Base-by-base conservation (phyloP, 2,888 invertebrate species). In the Metalampra italica region DNA sequence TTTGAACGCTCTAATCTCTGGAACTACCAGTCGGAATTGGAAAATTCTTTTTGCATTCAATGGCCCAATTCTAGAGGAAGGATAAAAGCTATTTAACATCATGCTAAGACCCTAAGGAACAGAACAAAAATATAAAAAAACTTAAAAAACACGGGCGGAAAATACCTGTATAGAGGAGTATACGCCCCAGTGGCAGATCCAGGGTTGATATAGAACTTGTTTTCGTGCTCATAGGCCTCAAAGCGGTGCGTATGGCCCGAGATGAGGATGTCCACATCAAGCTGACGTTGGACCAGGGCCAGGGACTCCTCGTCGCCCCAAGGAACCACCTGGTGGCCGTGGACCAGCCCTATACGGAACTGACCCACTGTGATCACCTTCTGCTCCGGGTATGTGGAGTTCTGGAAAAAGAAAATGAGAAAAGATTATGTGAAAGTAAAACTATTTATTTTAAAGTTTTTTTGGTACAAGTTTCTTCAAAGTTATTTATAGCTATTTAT, bases 351-450 rank as follows among this genome's bases (percentile, higher is more conserved):
- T 71, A 99, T 99, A 46, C 98, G 94, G 81, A 99, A 99, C 81
- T 99, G 98, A 0, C 99, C 99, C 0, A 99, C 98, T 0, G 98
- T 98, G 13, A 99, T 98, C 7, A 99, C 98, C 88, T 99, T 99
- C 78, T 99, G 98, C 70, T 99, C 99, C 0, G 99, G 99, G 82
- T 95, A 96, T 68, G 94, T 95, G 50, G 95, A 91, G 85, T 96
- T 97, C 96, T 98, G 84, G 52, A 91, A 90, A 29, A 29, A 8
- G 41, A 3, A 34, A n/a, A n/a, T 40, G 14, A 36, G 14, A 7
- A 30, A 5, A 30, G 7, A 7, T 30, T 30, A 30, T 9, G n/a
- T n/a, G n/a, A n/a, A n/a, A n/a, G n/a, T n/a, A n/a, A n/a, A n/a
- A n/a, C n/a, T n/a, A n/a, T n/a, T n/a, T n/a, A n/a, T n/a, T n/a